Evolutionary conservation across 2,797 vertebrate genomes (phyloP), one percentile per base, ranked within the genome.

Genomic region (Synanceia verrucosa): DNA sequence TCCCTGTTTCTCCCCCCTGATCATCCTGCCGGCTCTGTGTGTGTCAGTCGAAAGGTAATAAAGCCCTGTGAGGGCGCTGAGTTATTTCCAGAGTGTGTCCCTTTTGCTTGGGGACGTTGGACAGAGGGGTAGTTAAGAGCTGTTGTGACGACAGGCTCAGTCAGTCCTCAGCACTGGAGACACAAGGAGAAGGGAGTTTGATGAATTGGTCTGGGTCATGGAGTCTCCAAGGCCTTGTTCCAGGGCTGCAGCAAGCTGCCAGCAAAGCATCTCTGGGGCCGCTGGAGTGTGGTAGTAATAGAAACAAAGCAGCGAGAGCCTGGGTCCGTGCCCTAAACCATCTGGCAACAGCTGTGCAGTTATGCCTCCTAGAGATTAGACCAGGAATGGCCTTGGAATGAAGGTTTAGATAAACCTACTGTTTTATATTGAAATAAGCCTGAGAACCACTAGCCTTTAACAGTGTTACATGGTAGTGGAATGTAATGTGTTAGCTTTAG

Each of bases 121-220:
- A 34, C 62, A 76, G 63, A 36, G n/a, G 21, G n/a, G 57, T 70
- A 79, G 70, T 77, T 81, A 72, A 71, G 73, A 43, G 48, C 41
- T 28, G 21, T 36, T 37, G 47, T 61, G 76, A 65, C 9, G 19
- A 70, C 64, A 53, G 73, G 39, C 51, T 56, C 34, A 56, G 65
- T 67, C 60, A 28, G 52, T 67, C 58, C 37, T 76, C 57, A 59
- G 46, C 24, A 24, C 50, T n/a, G 24, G 70, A 85, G 74, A 84
- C 51, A 39, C 9, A 13, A 60, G 23, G 34, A 77, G 51, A 66
- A 57, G 18, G 5, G 47, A 53, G 59, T 84, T 53, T 88, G 86
- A 88, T 88, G 82, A 84, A 88, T 87, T 53, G 65, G 78, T 84
- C 77, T 80, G 76, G 79, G 76, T 80, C 67, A 52, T 72, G 26